These are phyloP conservation scores for Columbina picui DNA, from an alignment of 2,113 vertebrate genomes.

Conservation along the genomic window DNA sequence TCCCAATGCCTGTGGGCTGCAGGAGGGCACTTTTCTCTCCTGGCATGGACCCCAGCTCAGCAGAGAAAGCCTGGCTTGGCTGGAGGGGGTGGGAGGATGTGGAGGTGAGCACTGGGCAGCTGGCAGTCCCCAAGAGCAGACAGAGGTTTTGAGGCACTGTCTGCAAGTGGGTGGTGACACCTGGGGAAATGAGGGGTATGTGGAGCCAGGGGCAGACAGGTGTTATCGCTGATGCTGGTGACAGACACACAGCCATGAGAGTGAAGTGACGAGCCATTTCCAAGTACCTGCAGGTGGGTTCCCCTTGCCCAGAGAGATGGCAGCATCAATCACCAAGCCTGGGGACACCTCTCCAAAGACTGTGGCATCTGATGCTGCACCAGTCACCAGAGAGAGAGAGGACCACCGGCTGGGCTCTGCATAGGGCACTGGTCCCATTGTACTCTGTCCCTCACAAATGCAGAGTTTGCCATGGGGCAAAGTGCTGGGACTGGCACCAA, in stretches of 20 bases:
- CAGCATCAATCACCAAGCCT: not conserved
- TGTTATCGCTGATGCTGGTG: not conserved
- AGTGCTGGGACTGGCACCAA: not conserved
- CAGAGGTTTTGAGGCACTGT: not conserved
- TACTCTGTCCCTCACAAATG: not conserved
- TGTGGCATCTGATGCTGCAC: not conserved
- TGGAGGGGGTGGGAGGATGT: not conserved
- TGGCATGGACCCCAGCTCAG: not conserved
- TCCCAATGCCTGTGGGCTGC: accelerated
- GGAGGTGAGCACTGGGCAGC: not conserved
- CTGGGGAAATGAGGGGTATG: not conserved
- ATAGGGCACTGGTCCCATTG: not conserved
- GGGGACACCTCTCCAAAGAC: not conserved
- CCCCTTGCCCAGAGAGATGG: not conserved
- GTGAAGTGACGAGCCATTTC: not conserved
- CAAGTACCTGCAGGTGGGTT: accelerated
- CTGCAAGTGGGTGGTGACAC: not conserved
- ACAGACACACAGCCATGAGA: accelerated
- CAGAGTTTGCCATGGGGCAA: not conserved
- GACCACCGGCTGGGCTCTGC: not conserved
- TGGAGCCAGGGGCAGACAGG: not conserved
- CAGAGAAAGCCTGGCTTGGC: not conserved
- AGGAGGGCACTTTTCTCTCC: not conserved
- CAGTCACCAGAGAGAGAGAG: not conserved
- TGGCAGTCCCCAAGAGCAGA: not conserved